These are phyloP conservation scores for Ptyas mucosa DNA, from an alignment of 2,113 vertebrate genomes.

Conservation along the genomic window DNA sequence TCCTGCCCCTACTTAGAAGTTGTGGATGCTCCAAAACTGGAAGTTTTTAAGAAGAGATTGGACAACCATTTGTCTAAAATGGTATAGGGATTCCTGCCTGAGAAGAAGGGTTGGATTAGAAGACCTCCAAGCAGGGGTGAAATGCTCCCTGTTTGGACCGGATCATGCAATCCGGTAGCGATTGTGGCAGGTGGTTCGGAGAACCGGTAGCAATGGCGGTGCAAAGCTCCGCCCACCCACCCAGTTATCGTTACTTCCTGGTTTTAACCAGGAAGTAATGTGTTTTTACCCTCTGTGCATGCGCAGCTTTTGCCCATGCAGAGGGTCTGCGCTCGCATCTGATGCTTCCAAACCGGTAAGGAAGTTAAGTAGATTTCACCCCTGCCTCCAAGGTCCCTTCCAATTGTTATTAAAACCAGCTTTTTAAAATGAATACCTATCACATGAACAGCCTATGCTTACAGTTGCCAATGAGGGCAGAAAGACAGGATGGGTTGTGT, in stretches of 20 bases:
- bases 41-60: background rate
- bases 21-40: background rate
- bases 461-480: background rate
- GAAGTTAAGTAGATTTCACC: no score
- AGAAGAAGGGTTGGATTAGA: background rate
- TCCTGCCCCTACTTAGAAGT: background rate
- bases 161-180: no score
- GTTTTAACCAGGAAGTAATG: no score
- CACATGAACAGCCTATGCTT: background rate
- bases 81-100: background rate
- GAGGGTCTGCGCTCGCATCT: no score
- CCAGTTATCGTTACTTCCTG: no score
- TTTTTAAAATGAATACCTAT: background rate
- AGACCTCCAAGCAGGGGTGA: background rate
- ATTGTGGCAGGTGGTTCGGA: no score
- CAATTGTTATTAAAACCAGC: background rate
- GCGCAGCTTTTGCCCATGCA: no score
- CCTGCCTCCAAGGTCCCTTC: background rate
- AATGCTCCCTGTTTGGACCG: no score
- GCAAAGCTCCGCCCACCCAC: no score
- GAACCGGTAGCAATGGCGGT: no score
- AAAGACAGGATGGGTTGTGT: background rate
- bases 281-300: no score
- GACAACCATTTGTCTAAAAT: background rate
- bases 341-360: no score